These are phyloP conservation scores for Eilema caniola DNA, from an alignment of 2,888 invertebrate genomes.

Conservation along the genomic window DNA sequence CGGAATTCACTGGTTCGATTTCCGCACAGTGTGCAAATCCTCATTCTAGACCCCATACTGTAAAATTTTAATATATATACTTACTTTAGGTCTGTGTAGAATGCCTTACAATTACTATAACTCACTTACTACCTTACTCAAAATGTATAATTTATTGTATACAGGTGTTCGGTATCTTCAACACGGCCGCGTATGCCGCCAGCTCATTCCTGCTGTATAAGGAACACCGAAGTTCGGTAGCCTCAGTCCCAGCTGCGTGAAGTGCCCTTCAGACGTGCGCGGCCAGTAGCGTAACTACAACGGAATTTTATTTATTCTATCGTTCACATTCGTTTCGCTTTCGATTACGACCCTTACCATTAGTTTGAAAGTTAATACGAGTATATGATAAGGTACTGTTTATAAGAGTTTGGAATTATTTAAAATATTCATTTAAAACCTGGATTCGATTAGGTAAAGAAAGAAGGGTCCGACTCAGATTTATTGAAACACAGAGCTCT, in stretches of 20 bases:
- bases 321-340: slow-evolving; percentile 57
- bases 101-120: neutral
- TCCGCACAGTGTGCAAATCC: no score
- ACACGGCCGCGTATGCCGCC: slow-evolving; percentile 92
- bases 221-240: slow-evolving; percentile 88
- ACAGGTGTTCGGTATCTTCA: slow-evolving; percentile 94
- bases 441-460: no score
- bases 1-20: neutral
- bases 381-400: neutral
- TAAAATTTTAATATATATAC: no score
- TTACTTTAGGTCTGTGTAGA: no score
- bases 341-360: slow-evolving; percentile 40
- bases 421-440: neutral
- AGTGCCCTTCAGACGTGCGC: slow-evolving; percentile 33
- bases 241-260: slow-evolving; percentile 56
- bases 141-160: slow-evolving; percentile 53
- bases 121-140: neutral
- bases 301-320: slow-evolving; percentile 43
- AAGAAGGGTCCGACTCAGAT: neutral
- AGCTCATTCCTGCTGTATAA: slow-evolving; percentile 92
- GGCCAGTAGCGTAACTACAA: slow-evolving; percentile 44
- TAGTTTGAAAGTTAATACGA: neutral
- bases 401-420: neutral
- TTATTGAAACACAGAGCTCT: neutral
- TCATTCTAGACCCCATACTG: no score